Evolutionary conservation across 2,888 invertebrate species (phyloP).

Genomic region (Podotricha telesiphe): DNA sequence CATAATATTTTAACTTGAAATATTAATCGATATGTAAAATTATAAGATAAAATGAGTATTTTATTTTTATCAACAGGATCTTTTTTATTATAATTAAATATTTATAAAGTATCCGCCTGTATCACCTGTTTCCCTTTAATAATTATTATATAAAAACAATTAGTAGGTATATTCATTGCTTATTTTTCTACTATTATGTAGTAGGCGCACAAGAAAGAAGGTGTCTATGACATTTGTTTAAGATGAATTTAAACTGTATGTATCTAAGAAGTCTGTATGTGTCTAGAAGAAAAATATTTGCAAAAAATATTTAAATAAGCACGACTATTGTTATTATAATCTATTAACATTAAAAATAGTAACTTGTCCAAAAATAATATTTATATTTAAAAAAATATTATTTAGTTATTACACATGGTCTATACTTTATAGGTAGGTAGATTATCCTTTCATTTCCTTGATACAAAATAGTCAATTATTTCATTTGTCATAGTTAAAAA

Average conservation of each 20-base stretch:
- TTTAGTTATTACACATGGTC: background rate
- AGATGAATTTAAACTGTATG: background rate
- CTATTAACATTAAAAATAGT: background rate
- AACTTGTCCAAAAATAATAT: background rate
- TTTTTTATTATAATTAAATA: background rate
- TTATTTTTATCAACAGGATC: background rate
- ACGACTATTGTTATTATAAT: background rate
- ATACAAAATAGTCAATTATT: background rate
- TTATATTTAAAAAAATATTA: background rate
- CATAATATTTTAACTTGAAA: background rate
- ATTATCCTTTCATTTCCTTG: background rate
- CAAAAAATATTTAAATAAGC: background rate
- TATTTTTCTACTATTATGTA: background rate
- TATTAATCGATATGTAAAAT: conserved; percentile 1
- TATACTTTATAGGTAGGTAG: background rate
- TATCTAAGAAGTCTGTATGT: background rate
- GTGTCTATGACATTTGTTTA: background rate
- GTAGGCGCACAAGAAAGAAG: background rate
- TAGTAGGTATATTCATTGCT: background rate
- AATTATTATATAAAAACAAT: background rate
- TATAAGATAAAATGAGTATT: background rate
- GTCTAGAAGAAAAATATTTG: too few relatives aligned
- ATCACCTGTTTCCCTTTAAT: background rate
- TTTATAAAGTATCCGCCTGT: background rate
- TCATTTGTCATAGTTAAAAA: background rate